Evolutionary conservation across 2,797 vertebrate genomes (phyloP).

Genomic region (Mallotus villosus): DNA sequence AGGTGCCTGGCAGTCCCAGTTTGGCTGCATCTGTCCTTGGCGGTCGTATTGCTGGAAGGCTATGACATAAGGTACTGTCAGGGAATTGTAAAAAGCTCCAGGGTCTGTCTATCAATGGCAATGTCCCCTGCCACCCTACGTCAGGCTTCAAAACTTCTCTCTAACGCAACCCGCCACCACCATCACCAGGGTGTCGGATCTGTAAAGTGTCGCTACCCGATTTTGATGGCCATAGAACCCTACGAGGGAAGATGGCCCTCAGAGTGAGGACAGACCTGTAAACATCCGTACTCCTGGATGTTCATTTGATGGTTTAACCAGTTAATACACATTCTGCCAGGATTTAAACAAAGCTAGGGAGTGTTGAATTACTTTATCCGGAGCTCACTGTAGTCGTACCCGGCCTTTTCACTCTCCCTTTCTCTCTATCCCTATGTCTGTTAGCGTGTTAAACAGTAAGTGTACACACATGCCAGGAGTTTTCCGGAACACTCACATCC

Average conservation of each 20-base stretch:
- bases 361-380: constrained; percentile 47
- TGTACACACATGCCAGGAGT: constrained; percentile 20
- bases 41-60: constrained; percentile 44
- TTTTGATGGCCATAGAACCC: constrained; percentile 47
- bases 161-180: background rate
- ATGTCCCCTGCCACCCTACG: constrained; percentile 35
- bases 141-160: constrained; percentile 44
- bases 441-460: constrained; percentile 44
- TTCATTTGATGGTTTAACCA: constrained; percentile 34
- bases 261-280: constrained; percentile 27
- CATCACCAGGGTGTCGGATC: constrained; percentile 29
- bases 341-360: constrained; percentile 53
- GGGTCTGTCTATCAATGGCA: constrained; percentile 40
- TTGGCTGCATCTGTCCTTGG: constrained; percentile 43
- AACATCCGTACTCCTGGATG: constrained; percentile 52
- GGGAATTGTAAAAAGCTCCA: constrained; percentile 35
- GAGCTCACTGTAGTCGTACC: too few relatives aligned
- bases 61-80: constrained; percentile 45
- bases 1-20: constrained; percentile 13
- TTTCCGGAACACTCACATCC: constrained; percentile 35
- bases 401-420: background rate
- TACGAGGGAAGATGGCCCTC: background rate
- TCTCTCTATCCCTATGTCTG: constrained; percentile 21
- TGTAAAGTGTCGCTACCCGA: constrained; percentile 40
- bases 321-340: constrained; percentile 48